Base-by-base conservation (phyloP, 2,888 invertebrate species). In the Hemicrepidius hirtus region DNA sequence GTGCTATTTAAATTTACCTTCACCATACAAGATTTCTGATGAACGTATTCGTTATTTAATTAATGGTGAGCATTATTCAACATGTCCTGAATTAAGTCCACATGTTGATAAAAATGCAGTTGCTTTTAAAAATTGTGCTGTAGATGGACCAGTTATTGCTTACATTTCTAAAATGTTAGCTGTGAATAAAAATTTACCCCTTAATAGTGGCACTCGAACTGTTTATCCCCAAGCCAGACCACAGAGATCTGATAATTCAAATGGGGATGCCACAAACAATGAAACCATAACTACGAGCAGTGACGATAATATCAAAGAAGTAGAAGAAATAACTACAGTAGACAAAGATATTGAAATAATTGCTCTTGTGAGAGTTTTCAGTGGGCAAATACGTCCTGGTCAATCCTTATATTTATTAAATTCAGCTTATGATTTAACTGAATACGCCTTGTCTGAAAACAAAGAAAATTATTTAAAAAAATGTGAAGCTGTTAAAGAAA, bases 351-450 rank as follows among this genome's bases (percentile, higher is more conserved):
- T 50, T 13, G 66, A 73, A 46, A 94, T 98, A 83, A 89, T 99
- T 76, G 98, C 97, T 0, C 96, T 99, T 87, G 97, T 97, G 16
- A 90, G 98, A 82, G 91, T 99, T 37, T 98, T 96, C 85, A 97
- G 97, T 84, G 98, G 99, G 1, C 93, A 90, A 65, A 85, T 98
- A 37, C 91, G 85, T 77, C 89, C 88, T 79, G 97, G 96, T 6
- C 92, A 93, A 81, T 91, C 91, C 81, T 87, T 98, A 4, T 97
- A 92, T 86, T 94, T 96, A 16, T 86, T 98, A 21, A 93, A 95
- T 12, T 96, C 97, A 0, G 96, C 96, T 85, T 96, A 98, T 85
- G 92, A 96, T 86, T 97, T 97, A 0, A 88, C 83, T 21, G 68
- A 79, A 55, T 65, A 66, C 64, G 71, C 75, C 35, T 32, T 50